Percentiles rank a stretch among this genome's conserved stretches.
phyloP scores from a whole-genome alignment of 2,797 vertebrate species.

The Xiphophorus birchmanni region DNA sequence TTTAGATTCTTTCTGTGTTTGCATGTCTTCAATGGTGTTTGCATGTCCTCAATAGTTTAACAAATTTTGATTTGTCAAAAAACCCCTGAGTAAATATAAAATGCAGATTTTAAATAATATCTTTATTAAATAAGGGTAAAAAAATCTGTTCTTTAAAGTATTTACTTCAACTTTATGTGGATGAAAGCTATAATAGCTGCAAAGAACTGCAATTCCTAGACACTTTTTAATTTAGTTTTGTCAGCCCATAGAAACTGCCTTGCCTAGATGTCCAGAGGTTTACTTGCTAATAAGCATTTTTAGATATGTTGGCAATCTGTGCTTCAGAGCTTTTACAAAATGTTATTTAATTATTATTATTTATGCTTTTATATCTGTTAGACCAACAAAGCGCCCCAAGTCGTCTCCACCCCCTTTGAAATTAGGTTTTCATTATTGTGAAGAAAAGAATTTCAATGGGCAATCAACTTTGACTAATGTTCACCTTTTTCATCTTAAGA shows the following conservation, averaged over 20 bases:
- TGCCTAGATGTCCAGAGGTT: neutral
- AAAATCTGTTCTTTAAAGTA: neutral
- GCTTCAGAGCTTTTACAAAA: neutral
- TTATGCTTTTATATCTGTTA: neutral
- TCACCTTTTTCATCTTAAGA: conserved; percentile 6
- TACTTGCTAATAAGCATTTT: neutral
- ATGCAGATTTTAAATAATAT: neutral
- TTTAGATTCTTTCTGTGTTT: neutral
- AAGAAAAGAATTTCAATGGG: conserved; percentile 2
- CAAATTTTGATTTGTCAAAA: neutral
- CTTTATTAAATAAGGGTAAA: neutral
- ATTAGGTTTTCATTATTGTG: neutral
- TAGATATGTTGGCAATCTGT: neutral
- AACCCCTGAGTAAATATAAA: neutral
- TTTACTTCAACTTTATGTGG: neutral
- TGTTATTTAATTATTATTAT: neutral
- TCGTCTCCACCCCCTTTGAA: neutral
- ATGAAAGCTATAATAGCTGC: neutral
- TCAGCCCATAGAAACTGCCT: neutral
- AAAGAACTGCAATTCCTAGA: neutral
- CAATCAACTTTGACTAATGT: conserved; percentile 3
- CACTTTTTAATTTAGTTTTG: neutral
- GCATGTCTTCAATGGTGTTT: neutral
- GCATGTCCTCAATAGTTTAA: neutral
- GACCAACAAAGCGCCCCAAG: neutral